Percentiles rank a stretch among this genome's conserved stretches.
These are phyloP conservation scores for Cynopterus brachyotis DNA, from an alignment of 2,113 vertebrate species.

Conservation along the genomic window DNA sequence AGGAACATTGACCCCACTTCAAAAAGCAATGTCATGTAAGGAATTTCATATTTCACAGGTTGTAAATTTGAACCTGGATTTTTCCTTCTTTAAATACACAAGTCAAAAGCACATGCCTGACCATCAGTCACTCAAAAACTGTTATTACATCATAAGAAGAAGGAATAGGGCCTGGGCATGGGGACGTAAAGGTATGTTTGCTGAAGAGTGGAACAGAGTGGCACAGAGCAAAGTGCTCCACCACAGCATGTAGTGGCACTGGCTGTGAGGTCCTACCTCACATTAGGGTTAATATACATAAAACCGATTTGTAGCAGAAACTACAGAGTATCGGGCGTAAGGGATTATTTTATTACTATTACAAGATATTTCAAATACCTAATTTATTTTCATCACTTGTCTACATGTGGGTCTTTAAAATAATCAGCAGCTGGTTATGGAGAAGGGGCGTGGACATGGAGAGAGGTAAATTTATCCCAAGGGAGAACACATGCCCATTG, in stretches of 20 bases:
- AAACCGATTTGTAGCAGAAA: not conserved
- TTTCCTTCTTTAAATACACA: not conserved
- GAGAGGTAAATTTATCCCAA: not conserved
- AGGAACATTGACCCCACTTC: not conserved
- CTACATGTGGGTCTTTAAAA: not conserved
- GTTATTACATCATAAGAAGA: not conserved
- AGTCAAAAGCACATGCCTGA: not conserved
- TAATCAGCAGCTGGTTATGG: not conserved
- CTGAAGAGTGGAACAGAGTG: not conserved
- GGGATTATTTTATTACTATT: not conserved
- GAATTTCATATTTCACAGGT: not conserved
- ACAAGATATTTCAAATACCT: not conserved
- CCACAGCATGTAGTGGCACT: too few relatives aligned
- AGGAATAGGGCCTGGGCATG: not conserved
- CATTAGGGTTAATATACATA: not conserved
- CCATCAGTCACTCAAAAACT: not conserved
- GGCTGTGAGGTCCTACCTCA: not conserved
- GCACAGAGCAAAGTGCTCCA: not conserved
- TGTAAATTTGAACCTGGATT: not conserved
- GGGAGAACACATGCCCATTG: not conserved
- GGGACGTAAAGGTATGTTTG: rapidly evolving
- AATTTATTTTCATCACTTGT: not conserved
- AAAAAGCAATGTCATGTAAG: not conserved
- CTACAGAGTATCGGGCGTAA: not conserved
- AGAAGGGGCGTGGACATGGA: not conserved